A percentile compares a stretch with the other conserved stretches of the same genome.
Evolutionary conservation across 2,113 vertebrate species (phyloP).

Genomic region (Grallaria varia): DNA sequence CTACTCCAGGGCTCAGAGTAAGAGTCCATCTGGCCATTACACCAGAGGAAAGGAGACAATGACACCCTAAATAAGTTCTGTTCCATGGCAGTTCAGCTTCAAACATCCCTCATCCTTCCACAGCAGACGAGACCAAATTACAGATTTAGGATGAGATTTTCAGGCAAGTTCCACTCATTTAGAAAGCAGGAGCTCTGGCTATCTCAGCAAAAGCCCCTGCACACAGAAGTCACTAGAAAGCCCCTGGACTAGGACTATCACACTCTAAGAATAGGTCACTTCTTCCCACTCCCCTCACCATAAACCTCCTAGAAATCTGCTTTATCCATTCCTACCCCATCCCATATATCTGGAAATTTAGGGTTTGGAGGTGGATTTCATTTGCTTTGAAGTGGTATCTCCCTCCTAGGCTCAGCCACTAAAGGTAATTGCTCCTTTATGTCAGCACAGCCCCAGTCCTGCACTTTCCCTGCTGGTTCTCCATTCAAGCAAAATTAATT

Average conservation of each 20-base stretch:
- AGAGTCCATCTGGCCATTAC: background rate
- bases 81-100: background rate
- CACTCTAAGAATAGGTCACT: background rate
- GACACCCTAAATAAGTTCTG: background rate
- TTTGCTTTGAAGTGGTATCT: constrained; percentile 10
- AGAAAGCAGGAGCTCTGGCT: background rate
- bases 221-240: background rate
- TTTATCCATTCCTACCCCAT: background rate
- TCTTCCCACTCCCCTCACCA: background rate
- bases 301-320: background rate
- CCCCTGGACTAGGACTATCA: background rate
- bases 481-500: background rate
- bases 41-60: background rate
- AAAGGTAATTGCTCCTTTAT: background rate
- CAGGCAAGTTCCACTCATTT: background rate
- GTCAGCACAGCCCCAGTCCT: background rate
- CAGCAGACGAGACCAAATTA: background rate
- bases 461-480: background rate
- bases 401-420: background rate
- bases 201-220: background rate
- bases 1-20: background rate
- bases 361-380: background rate
- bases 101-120: background rate
- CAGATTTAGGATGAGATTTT: background rate
- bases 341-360: background rate